Conservation (phyloP, 2,888 invertebrate genomes). For the Latrodectus hesperus region DNA sequence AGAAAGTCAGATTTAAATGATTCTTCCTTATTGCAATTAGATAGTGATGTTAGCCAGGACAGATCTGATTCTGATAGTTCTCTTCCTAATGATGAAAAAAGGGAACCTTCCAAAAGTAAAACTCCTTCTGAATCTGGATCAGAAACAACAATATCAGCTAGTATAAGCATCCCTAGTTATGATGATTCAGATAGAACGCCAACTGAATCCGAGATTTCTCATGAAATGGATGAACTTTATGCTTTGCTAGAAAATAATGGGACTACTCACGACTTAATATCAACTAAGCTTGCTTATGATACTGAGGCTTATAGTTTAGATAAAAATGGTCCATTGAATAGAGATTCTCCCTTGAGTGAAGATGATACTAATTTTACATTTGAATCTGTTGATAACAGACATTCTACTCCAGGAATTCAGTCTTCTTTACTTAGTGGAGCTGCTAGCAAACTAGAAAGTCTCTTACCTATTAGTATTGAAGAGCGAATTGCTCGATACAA, state of each 20-base stretch:
- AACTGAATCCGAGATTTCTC: conserved; percentile 71
- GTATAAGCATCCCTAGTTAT: conserved; percentile 71
- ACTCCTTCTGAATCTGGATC: conserved; percentile 71
- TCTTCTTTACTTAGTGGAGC: conserved; percentile 58
- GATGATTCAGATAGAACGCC: conserved; percentile 70
- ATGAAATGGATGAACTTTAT: conserved; percentile 71
- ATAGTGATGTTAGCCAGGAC: conserved; percentile 57
- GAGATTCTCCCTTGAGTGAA: conserved; percentile 61
- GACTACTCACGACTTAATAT: conserved; percentile 41
- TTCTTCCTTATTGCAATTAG: conserved; percentile 29
- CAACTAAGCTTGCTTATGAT: conserved; percentile 60
- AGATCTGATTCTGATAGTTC: conserved; percentile 66
- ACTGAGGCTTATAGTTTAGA: conserved; percentile 39
- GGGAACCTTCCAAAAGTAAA: conserved; percentile 58
- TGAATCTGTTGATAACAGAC: conserved; percentile 34
- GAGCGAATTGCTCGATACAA: conserved; percentile 66
- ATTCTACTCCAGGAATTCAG: conserved; percentile 23
- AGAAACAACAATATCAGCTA: conserved; percentile 70
- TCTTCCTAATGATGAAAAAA: conserved; percentile 51
- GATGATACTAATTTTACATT: conserved; percentile 35
- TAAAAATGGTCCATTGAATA: conserved; percentile 22
- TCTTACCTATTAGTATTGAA: conserved; percentile 63
- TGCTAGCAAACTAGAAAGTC: conserved; percentile 63
- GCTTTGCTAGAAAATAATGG: conserved; percentile 63
- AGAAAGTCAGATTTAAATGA: conserved; percentile 30